These are phyloP conservation scores for Chaetops frenatus DNA, from an alignment of 2,113 vertebrate species.

Conservation along the genomic window DNA sequence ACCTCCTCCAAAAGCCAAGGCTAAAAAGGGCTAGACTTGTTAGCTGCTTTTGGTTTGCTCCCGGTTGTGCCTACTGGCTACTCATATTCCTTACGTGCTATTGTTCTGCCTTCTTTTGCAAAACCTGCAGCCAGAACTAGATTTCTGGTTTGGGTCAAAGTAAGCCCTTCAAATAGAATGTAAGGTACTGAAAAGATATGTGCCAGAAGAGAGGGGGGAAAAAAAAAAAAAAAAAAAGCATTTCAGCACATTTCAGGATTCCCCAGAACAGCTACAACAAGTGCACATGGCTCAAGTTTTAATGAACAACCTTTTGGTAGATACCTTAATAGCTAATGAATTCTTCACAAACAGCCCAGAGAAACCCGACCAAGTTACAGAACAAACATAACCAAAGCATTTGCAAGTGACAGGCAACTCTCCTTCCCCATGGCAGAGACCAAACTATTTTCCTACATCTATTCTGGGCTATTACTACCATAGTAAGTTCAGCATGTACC, in stretches of 20 bases:
- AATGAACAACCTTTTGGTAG: neutral
- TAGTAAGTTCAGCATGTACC: neutral
- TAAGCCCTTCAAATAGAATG: neutral
- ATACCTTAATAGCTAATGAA: neutral
- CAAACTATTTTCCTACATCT: neutral
- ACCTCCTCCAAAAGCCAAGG: neutral
- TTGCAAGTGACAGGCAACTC: neutral
- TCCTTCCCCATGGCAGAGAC: neutral
- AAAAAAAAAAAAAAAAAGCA: neutral
- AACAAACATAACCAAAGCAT: neutral
- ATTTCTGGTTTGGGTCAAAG: neutral
- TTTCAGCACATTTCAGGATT: neutral
- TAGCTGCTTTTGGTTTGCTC: neutral
- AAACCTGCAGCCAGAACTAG: neutral
- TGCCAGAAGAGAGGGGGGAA: neutral
- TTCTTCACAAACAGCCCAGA: neutral
- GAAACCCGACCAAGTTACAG: neutral
- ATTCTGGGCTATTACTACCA: neutral
- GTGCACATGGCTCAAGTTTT: neutral
- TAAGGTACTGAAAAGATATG: neutral
- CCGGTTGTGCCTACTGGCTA: neutral
- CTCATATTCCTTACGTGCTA: neutral
- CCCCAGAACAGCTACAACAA: neutral
- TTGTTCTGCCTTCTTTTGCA: neutral
- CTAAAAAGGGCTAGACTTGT: neutral